Base-by-base conservation (phyloP, 1,140 invertebrate species). In the Drosophila nasuta region DNA sequence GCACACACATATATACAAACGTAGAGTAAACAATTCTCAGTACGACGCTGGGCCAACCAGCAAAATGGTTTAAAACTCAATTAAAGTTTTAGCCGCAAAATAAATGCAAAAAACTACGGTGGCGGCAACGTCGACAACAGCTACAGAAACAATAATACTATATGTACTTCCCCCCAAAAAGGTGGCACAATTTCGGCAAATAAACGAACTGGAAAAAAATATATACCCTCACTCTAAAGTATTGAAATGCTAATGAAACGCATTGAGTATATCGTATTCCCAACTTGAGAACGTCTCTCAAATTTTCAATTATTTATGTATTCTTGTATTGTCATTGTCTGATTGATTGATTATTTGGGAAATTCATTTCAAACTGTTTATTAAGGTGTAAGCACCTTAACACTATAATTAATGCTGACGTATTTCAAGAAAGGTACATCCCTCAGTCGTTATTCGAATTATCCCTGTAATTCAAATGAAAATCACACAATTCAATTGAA, bases 51-150 rank as follows among this genome's bases (percentile, higher is more conserved):
- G 64, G 60, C 76, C 51, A 75, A 76, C 70, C 80, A 75, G 70
- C 73, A 85, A 89, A 88, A 88, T 83, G 89, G 89, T 90, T 87
- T 91, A 83, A 91, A 91, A 91, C 89, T 91, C 89, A 91, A 91
- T 91, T 91, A 91, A 91, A 91, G 89, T 91, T 91, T 91, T 91
- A 86, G 89, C 89, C 89, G 89, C 89, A 91, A 91, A 91, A 91
- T 91, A 91, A 91, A 91, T 91, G 81, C 77, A 83, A 87, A 87
- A 88, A 88, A 81, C 67, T 49, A 49, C 41, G 54, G 52, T 77
- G 49, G 51, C 56, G 62, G 48, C 51, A 57, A 62, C 70, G 82
- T 75, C 82, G 67, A 88, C 72, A 79, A 75, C 62, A 74, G 64
- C 58, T 75, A 82, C 66, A 73, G 79, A 51, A 71, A 72, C 59